These are phyloP conservation scores for Drosophila affinis DNA, from an alignment of 2,888 invertebrate genomes.

Conservation along the genomic window DNA sequence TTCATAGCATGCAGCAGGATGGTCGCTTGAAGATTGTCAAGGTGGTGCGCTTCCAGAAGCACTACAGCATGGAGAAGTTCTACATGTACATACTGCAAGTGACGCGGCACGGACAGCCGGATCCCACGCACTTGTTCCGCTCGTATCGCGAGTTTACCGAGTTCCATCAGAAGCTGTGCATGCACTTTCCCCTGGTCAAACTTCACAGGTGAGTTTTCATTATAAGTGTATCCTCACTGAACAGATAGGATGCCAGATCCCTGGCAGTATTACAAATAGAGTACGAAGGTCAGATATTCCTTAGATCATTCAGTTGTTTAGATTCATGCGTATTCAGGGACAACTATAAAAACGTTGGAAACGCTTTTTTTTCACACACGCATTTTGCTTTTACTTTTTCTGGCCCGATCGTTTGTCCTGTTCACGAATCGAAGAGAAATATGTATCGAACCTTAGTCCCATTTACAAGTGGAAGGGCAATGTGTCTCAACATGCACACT, in stretches of 20 bases:
- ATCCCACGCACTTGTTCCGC: constrained; percentile 94
- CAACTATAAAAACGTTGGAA: too few relatives aligned
- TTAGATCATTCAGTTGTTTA: not conserved
- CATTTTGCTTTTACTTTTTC: too few relatives aligned
- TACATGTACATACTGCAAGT: constrained; percentile 96
- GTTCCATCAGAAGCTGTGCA: constrained; percentile 96
- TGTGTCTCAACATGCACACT: not conserved
- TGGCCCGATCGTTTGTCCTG: too few relatives aligned
- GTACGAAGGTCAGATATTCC: not conserved
- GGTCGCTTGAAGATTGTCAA: constrained; percentile 93
- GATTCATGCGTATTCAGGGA: too few relatives aligned
- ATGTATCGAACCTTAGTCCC: too few relatives aligned
- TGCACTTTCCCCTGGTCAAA: constrained; percentile 95
- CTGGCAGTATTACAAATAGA: too few relatives aligned
- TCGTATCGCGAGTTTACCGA: constrained; percentile 99
- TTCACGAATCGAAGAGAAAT: too few relatives aligned
- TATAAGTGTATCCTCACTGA: constrained; percentile 43
- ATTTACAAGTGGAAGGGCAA: too few relatives aligned
- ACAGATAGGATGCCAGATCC: not conserved
- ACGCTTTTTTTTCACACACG: too few relatives aligned
- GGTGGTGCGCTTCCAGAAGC: constrained; percentile 95
- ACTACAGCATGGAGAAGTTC: constrained; percentile 98
- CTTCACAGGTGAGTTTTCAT: constrained; percentile 89
- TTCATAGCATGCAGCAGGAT: constrained; percentile 91
- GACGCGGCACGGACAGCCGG: constrained; percentile 92